Conservation (phyloP, 1,140 invertebrate genomes). For the Delia radicum region DNA sequence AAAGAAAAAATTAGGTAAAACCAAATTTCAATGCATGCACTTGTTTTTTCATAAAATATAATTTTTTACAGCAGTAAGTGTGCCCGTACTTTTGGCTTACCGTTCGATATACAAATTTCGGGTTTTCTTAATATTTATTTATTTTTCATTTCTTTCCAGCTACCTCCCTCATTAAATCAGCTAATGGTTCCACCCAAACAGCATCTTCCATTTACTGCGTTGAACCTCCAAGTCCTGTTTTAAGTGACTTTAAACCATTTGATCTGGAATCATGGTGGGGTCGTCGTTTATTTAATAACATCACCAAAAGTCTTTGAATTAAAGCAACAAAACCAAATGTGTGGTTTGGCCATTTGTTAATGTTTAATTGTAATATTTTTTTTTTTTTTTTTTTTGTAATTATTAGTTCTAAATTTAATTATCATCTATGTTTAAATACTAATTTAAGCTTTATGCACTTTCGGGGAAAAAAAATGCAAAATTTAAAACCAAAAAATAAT, state of each 20-base stretch:
- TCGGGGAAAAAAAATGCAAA: no score
- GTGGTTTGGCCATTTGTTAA: background rate
- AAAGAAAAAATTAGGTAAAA: no score
- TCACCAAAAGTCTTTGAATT: conserved; percentile 68
- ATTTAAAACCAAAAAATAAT: background rate
- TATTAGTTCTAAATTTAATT: conserved; percentile 21
- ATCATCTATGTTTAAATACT: background rate
- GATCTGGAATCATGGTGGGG: conserved; percentile 88
- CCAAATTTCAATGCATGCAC: background rate
- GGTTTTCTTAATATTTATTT: conserved; percentile 7
- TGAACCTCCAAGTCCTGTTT: conserved; percentile 66
- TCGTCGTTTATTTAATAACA: conserved; percentile 76
- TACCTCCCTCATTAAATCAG: conserved; percentile 35
- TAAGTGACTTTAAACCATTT: conserved; percentile 81
- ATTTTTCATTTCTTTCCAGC: conserved; percentile 24
- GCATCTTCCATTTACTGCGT: conserved; percentile 65
- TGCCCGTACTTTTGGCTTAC: no score
- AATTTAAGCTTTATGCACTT: conserved; percentile 1
- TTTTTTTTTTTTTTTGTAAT: background rate
- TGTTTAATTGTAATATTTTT: background rate
- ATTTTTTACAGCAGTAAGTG: no score
- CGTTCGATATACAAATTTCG: background rate
- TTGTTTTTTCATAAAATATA: no score
- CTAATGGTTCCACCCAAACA: conserved; percentile 28
- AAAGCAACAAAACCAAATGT: background rate